Base-by-base conservation (phyloP, 1,140 invertebrate genomes). In the Sitodiplosis mosellana region DNA sequence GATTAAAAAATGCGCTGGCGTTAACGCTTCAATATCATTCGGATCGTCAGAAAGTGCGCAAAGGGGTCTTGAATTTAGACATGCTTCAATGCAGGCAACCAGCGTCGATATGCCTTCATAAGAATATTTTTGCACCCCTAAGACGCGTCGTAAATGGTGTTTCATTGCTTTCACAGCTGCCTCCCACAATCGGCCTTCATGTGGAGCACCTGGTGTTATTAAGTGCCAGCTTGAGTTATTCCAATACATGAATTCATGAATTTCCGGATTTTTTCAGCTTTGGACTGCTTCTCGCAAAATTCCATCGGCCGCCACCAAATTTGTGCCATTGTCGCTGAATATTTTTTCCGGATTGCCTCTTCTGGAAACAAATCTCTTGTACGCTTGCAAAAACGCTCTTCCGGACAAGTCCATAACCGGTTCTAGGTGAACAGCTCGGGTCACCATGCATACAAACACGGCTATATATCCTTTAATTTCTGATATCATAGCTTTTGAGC, bases 1-100 rank as follows among this genome's bases (percentile, higher is more conserved):
- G 11, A 63, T 56, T 6, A 66, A 46, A 47, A 67, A 66, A 52
- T 65, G 60, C 15, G 55, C 57, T 47, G 62, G 58, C 19, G 60
- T 63, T 12, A 65, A 49, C 5, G 36, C 45, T 2, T 21, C 10
- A 6, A 52, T 45, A 27, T 63, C 59, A 19, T 53, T 48, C 10
- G 53, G 48, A 36, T 58, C 48, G 48, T 53, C 48, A 17, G 56
- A 52, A 20, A 60, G 17, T 4, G 52, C 47, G 43, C 53, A 54
- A 1, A 63, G 50, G 4, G 62, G 59, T 6, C 58, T 18, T 1
- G 56, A 60, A 41, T 63, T 63, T 0, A 64, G 33, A 20, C 53
- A 54, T 2, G 49, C 49, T 50, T 55, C 55, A 22, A 54, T 49
- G 59, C 51, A 42, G 49, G 53, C 44, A 46, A 56, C 42, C 0